These are phyloP conservation scores for Venturia canescens DNA, from an alignment of 1,140 invertebrate species.

Conservation along the genomic window DNA sequence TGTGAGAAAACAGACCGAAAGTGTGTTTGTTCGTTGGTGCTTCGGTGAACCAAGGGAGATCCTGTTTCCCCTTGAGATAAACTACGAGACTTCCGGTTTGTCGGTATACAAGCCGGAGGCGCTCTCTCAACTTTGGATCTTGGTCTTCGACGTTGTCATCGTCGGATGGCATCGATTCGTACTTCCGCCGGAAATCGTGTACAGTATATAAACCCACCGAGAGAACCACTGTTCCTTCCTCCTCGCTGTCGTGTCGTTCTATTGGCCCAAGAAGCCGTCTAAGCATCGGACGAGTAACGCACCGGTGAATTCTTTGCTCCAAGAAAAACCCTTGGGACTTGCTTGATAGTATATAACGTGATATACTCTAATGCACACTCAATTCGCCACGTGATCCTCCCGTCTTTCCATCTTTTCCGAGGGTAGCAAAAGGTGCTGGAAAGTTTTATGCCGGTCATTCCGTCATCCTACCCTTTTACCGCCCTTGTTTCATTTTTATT, in stretches of 20 bases:
- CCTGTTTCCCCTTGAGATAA: background rate
- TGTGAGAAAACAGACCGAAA: background rate
- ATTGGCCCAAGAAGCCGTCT: slow-evolving; percentile 50
- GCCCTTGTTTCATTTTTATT: background rate
- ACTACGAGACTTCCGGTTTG: slow-evolving; percentile 16
- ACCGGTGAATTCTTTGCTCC: slow-evolving; percentile 35
- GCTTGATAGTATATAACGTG: background rate
- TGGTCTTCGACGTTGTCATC: background rate
- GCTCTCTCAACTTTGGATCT: background rate
- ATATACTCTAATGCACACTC: background rate
- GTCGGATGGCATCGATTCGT: slow-evolving; percentile 16
- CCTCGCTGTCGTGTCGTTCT: background rate
- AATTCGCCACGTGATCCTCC: background rate
- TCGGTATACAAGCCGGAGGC: slow-evolving; percentile 2
- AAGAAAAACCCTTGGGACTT: slow-evolving; percentile 7
- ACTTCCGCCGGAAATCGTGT: slow-evolving; percentile 58
- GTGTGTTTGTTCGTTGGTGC: background rate
- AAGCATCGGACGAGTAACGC: slow-evolving; percentile 33
- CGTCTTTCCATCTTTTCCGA: background rate
- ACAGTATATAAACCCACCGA: background rate
- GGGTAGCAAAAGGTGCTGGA: slow-evolving; percentile 35
- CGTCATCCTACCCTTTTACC: background rate
- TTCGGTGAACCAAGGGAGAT: background rate
- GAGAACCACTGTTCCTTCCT: background rate
- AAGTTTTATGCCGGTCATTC: slow-evolving; percentile 45